Evolutionary conservation across 1,140 invertebrate genomes (phyloP), one percentile per base, ranked within the genome.

Genomic region (Ectropis grisescens): DNA sequence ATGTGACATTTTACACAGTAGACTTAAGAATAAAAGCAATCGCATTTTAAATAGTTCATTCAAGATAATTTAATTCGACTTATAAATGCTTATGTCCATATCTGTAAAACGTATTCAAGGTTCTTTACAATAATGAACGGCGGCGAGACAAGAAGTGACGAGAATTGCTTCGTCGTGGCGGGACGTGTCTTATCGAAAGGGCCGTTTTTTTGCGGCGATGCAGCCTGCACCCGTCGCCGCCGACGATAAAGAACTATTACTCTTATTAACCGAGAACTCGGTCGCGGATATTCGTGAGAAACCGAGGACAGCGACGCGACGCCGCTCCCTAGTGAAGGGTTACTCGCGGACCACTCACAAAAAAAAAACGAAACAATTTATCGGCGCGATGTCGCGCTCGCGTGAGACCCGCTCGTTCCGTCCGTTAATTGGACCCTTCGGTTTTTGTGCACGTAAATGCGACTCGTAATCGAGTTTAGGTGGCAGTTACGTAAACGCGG

Each of bases 261-360:
- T 29, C 31, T 33, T 41, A n/a, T n/a, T 2, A 26, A 2, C 3
- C 2, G 6, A 26, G 4, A 41, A 25, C 38, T n/a, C 28, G 19
- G 33, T 22, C 32, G 29, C 32, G 29, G 33, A 47, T 47, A 47
- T 44, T 41, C 49, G 49, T 53, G 49, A n/a, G 41, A 45, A 53
- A 52, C 12, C 13, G 13, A 15, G 10, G 11, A 14, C 7, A 13
- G 11, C 10, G 27, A 28, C 11, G 35, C 24, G 14, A 22, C 23
- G 25, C n/a, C 13, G 11, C 12, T 7, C 8, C 16, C 8, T 8
- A 19, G n/a, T n/a, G 24, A 47, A 47, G 48, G 48, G 43, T 46
- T 47, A 11, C 1, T 14, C 22, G 35, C 29, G 36, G 37, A 29
- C 35, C 22, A 31, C 19, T 36, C 12, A n/a, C 24, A 27, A 47